Evolutionary conservation across 2,113 vertebrate genomes (phyloP).

Genomic region (Strix uralensis): DNA sequence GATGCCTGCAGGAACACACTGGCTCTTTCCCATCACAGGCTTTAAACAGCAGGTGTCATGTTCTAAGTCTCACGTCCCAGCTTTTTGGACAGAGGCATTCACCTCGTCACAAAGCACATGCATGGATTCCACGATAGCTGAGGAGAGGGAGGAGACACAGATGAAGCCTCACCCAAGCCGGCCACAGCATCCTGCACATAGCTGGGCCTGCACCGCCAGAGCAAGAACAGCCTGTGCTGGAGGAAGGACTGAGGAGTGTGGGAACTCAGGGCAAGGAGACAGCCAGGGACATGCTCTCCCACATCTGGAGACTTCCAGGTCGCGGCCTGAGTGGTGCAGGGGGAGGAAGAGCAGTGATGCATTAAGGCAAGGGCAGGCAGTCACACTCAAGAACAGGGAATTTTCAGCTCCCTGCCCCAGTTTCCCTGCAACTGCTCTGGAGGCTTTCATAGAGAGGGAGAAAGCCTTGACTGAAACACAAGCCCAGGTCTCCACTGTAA

Average conservation of each 20-base stretch:
- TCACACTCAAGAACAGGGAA: not conserved
- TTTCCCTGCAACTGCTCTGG: not conserved
- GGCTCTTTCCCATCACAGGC: not conserved
- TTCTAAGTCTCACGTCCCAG: not conserved
- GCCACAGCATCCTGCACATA: fast-evolving
- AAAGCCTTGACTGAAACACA: not conserved
- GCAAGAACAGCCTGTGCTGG: fast-evolving
- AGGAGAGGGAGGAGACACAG: not conserved
- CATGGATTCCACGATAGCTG: fast-evolving
- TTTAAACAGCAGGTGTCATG: not conserved
- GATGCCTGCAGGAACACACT: fast-evolving
- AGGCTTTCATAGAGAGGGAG: not conserved
- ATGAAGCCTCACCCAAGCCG: not conserved
- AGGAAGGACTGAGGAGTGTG: not conserved
- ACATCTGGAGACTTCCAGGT: not conserved
- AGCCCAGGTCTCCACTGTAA: not conserved
- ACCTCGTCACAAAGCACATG: fast-evolving
- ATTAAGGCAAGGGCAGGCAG: not conserved
- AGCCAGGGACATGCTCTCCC: fast-evolving
- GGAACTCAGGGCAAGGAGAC: fast-evolving
- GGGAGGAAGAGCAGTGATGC: not conserved
- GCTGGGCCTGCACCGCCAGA: fast-evolving
- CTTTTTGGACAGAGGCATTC: not conserved
- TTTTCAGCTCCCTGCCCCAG: not conserved
- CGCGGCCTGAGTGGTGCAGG: not conserved